Evolutionary conservation across 1,140 invertebrate species (phyloP), one percentile per base, ranked within the genome.

Genomic region (Eupristina koningsbergeri): DNA sequence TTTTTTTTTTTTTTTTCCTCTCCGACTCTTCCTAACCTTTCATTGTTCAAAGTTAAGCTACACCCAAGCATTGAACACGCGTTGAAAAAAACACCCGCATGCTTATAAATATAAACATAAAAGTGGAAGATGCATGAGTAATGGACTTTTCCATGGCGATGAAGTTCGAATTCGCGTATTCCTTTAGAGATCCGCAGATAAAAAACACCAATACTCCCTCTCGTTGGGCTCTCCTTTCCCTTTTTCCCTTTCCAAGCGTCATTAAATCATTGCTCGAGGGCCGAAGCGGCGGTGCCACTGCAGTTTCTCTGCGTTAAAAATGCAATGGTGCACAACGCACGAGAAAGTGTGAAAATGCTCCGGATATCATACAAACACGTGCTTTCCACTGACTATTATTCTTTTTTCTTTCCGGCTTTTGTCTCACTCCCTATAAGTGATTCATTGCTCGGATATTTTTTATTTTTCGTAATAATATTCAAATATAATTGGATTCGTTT

Each of bases 91-190:
- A 9, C n/a, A 15, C 41, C 1, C 69, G 39, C 26, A 45, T 45
- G 69, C 41, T 22, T 41, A 6, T 45, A 36, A 64, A 36, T 36
- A 15, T 67, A 36, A 64, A 36, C 22, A 15, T 67, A 67, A 11
- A 15, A 34, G 19, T 34, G 64, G 34, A 67, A 69, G 41, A 61
- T 53, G 75, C 47, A 61, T 39, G 53, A 77, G 41, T 22, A 71
- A 80, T 80, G 74, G 74, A 76, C 74, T 76, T 76, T 76, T 76
- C 74, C 74, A 58, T 8, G 45, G 36, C 29, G 29, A 67, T 36
- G 31, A 67, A 34, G 5, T 36, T 67, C 64, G 31, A 34, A 19
- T 36, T 67, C 64, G 31, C 31, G 15, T 36, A 22, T 67, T 34
- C 64, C 64, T 73, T 31, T n/a, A n/a, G n/a, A n/a, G n/a, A n/a